Base-by-base conservation (phyloP, 2,888 invertebrate genomes). In the Zaprionus lineosus region DNA sequence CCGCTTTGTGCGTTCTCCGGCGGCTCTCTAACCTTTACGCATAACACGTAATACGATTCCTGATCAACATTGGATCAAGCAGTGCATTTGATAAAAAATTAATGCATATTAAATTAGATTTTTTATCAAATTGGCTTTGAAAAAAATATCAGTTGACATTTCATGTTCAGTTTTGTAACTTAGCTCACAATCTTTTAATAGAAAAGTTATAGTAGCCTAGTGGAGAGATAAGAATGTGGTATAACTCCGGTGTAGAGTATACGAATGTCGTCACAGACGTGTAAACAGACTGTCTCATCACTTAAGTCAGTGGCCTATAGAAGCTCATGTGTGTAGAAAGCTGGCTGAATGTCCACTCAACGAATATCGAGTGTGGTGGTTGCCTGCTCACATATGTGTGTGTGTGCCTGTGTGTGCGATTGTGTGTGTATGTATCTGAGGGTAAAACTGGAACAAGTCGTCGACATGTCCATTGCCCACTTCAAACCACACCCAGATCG, bases 391-490 rank as follows among this genome's bases (percentile, higher is more conserved):
- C 14, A 26, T 24, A 26, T 12, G 43, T 19, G 29, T 43, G 24
- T 41, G 33, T 36, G 58, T 44, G n/a, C n/a, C n/a, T n/a, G 29
- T 3, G 43, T 28, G 26, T 15, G 1, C 21, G 37, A 16, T 29
- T 47, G 18, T 28, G 11, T 26, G 16, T 14, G 31, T 19, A 24
- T 37, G 31, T 61, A 28, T 50, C 59, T 44, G 37, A 9, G 51
- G 28, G 59, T 43, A 40, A 51, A 81, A 84, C 71, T 81, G 77
- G 81, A 84, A 84, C 82, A 81, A 76, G 71, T 55, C 60, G 75
- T 39, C 43, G 51, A 6, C 46, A 37, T 47, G 58, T 72, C 50
- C 52, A 52, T 44, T 44, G 52, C 11, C 37, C 37, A 26, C 16
- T 8, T 28, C 18, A 50, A 26, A n/a, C 64, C 70, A 65, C 62